Evolutionary conservation across 2,888 invertebrate species (phyloP), one percentile per base, ranked within the genome.

Genomic region (Coenonympha glycerion): DNA sequence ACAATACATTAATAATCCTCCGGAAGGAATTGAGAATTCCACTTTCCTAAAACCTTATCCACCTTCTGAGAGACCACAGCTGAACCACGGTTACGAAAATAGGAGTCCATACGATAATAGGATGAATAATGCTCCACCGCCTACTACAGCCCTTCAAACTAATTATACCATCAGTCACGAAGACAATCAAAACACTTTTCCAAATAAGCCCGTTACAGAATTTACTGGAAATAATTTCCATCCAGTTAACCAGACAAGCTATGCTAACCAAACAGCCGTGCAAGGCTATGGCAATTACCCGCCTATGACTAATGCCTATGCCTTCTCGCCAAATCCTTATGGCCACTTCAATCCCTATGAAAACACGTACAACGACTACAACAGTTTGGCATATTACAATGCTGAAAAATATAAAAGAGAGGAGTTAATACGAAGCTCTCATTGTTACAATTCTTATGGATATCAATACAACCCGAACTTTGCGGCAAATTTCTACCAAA

Each of bases 11-110:
- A 85, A 45, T 16, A 45, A 87, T 59, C 84, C 88, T 18, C 73
- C 77, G 0, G 87, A 89, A 42, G 70, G 79, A 9, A 48, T 83
- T 36, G 89, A 87, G 59, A 82, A 85, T 55, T 85, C 88, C 5
- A 90, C 91, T 5, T 91, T 91, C 67, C 68, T 91, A 11, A 91
- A 91, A 68, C 91, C 91, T 0, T 90, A 89, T 57, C 91, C 91
- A 33, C 90, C 91, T 3, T 79, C 85, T 3, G 89, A 89, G 30
- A 76, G 80, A 59, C 76, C 82, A 4, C 76, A 79, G 48, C 53
- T 80, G 16, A 78, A 66, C 51, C 80, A 84, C 59, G 80, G 83
- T 1, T 87, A 82, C 53, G 88, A 87, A 40, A 80, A 84, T 48
- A 74, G 86, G 59, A 83, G 73, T 69, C 79, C 83, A 5, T 87